Evolutionary conservation across 1,140 invertebrate genomes (phyloP).

Genomic region (Oscheius sp.): DNA sequence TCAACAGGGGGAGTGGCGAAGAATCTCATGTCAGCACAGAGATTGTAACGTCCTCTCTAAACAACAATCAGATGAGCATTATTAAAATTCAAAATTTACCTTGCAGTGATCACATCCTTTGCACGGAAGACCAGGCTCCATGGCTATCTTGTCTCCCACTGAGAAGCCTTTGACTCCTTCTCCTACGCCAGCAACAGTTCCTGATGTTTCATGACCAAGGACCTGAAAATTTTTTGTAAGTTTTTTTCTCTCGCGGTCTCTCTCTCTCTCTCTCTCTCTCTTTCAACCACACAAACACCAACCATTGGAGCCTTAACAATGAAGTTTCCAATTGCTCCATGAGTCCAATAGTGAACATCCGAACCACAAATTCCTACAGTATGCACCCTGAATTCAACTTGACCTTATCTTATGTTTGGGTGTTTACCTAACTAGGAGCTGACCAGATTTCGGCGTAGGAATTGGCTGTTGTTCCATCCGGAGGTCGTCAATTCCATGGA

Average conservation of each 20-base stretch:
- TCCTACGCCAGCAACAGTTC: slow-evolving; percentile 72
- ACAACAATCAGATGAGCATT: not conserved
- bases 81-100: slow-evolving; percentile 47
- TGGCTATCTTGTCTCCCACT: slow-evolving; percentile 80
- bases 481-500: slow-evolving; percentile 28
- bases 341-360: slow-evolving; percentile 83
- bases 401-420: not conserved
- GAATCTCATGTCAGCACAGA: slow-evolving; percentile 81
- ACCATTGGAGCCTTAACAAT: slow-evolving; percentile 77
- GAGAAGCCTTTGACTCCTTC: slow-evolving; percentile 72
- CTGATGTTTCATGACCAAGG: slow-evolving; percentile 83
- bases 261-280: not conserved
- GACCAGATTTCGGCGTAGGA: slow-evolving; percentile 12
- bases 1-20: slow-evolving; percentile 84
- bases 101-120: slow-evolving; percentile 80
- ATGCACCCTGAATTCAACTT: slow-evolving; percentile 69
- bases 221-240: slow-evolving; percentile 59
- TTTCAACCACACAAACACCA: not conserved
- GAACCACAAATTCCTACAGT: slow-evolving; percentile 93
- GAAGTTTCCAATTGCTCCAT: slow-evolving; percentile 79
- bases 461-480: slow-evolving; percentile 34
- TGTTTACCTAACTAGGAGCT: slow-evolving; percentile 19
- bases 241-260: not conserved
- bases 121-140: slow-evolving; percentile 88
- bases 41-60: slow-evolving; percentile 75